A percentile compares a stretch with the other conserved stretches of the same genome.
phyloP scores from a whole-genome alignment of 2,888 invertebrate genomes.

The Nomada ruficornis region DNA sequence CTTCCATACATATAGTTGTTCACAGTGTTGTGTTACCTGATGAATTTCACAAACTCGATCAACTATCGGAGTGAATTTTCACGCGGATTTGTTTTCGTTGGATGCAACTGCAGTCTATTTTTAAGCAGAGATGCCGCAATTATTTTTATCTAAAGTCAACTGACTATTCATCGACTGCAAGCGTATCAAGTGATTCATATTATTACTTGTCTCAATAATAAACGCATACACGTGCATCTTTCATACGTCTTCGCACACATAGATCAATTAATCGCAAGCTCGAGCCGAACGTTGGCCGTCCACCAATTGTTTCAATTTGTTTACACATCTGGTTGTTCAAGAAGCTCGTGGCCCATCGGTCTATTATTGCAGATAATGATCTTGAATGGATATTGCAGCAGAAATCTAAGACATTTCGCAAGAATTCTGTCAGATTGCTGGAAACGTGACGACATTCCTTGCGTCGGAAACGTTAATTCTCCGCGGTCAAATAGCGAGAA shows the following conservation, averaged over 20 bases:
- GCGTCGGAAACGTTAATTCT: too few relatives aligned
- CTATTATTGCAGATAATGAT: background rate
- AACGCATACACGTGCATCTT: slow-evolving; percentile 47
- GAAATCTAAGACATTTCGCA: slow-evolving; percentile 13
- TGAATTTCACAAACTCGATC: slow-evolving; percentile 5
- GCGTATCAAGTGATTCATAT: slow-evolving; percentile 59
- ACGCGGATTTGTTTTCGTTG: background rate
- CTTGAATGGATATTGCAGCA: background rate
- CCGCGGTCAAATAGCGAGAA: background rate
- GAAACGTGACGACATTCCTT: background rate
- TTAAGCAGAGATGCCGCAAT: slow-evolving; percentile 35
- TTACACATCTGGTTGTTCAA: slow-evolving; percentile 14
- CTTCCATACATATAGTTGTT: background rate
- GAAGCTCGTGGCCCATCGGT: slow-evolving; percentile 6
- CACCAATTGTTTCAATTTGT: slow-evolving; percentile 46
- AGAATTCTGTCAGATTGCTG: background rate
- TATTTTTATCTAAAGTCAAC: slow-evolving; percentile 57
- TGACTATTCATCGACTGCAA: slow-evolving; percentile 46
- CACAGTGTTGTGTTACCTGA: background rate
- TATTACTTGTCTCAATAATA: slow-evolving; percentile 62
- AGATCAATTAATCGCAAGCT: slow-evolving; percentile 69
- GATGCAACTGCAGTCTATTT: slow-evolving; percentile 38
- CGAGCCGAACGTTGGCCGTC: slow-evolving; percentile 37
- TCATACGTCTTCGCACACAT: slow-evolving; percentile 30
- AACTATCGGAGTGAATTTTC: background rate